phyloP scores from a whole-genome alignment of 2,113 vertebrate genomes.

The Gymnocephalus cernua region DNA sequence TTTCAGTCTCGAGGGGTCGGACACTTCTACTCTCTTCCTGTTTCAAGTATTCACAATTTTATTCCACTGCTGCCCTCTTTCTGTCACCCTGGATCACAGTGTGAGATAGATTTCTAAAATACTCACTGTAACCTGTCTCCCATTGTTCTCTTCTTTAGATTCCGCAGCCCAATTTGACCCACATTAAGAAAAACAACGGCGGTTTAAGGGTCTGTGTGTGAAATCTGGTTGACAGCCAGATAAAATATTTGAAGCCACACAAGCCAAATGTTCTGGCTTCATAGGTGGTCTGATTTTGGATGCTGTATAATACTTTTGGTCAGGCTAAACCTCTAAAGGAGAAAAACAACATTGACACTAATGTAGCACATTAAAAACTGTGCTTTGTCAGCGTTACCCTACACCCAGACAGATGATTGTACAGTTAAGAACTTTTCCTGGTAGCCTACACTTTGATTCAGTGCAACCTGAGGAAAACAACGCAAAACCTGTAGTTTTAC shows the following conservation, averaged over 20 bases:
- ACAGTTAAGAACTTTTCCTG: conserved; percentile 43
- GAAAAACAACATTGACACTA: conserved; percentile 67
- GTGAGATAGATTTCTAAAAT: not conserved
- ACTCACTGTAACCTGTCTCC: conserved; percentile 28
- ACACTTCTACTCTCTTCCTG: conserved; percentile 6
- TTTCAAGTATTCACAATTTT: not conserved
- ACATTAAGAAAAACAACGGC: conserved; percentile 52
- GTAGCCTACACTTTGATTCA: not conserved
- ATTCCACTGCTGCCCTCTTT: not conserved
- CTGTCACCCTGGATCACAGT: conserved; percentile 1
- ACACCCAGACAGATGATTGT: conserved; percentile 18
- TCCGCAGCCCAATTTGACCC: conserved; percentile 42
- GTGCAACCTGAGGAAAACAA: conserved; percentile 13
- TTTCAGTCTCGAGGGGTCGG: not conserved
- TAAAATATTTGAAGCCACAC: conserved; percentile 74
- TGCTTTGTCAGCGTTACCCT: conserved; percentile 50
- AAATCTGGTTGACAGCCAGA: conserved; percentile 72
- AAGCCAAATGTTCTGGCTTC: conserved; percentile 72
- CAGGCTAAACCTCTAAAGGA: conserved; percentile 57
- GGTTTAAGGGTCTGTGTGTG: conserved; percentile 53
- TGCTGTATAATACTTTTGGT: conserved; percentile 58
- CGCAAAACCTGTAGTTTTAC: conserved; percentile 1
- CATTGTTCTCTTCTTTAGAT: conserved; percentile 37
- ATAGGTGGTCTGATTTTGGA: conserved; percentile 77
- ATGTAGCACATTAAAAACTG: conserved; percentile 48